Conservation (phyloP, 2,888 invertebrate species). For the Leucophenga maculata region DNA sequence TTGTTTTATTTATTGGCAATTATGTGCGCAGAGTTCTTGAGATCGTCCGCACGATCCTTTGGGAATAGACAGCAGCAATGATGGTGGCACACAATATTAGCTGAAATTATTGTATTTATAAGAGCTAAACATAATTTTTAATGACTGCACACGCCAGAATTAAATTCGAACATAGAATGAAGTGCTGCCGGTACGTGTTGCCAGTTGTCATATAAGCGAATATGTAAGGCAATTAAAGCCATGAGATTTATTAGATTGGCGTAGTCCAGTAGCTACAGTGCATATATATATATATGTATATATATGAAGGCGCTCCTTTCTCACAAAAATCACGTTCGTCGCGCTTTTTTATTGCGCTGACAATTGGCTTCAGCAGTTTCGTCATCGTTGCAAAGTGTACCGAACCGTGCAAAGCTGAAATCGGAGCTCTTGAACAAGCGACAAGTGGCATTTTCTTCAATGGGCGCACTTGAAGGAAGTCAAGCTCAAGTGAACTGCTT, state of each 20-base stretch:
- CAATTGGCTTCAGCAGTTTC: background rate
- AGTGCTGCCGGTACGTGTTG: background rate
- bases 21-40: background rate
- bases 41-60: no score
- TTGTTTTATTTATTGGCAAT: slow-evolving; percentile 10
- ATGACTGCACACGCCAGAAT: slow-evolving; percentile 51
- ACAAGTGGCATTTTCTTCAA: no score
- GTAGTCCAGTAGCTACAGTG: no score
- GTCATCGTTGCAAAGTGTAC: no score
- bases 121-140: slow-evolving; percentile 44
- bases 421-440: no score
- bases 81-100: slow-evolving; percentile 14
- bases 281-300: no score
- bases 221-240: slow-evolving; percentile 29
- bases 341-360: slow-evolving; percentile 1
- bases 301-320: slow-evolving; percentile 4
- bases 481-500: no score
- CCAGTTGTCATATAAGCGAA: no score
- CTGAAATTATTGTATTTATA: slow-evolving; percentile 18
- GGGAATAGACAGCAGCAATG: background rate
- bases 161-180: slow-evolving; percentile 37
- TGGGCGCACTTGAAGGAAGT: no score
- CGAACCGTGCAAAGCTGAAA: no score
- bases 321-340: slow-evolving; percentile 22
- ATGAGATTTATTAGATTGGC: slow-evolving; percentile 43